Conservation (phyloP, 2,888 invertebrate species). For the Cryptophagus acutangulus region DNA sequence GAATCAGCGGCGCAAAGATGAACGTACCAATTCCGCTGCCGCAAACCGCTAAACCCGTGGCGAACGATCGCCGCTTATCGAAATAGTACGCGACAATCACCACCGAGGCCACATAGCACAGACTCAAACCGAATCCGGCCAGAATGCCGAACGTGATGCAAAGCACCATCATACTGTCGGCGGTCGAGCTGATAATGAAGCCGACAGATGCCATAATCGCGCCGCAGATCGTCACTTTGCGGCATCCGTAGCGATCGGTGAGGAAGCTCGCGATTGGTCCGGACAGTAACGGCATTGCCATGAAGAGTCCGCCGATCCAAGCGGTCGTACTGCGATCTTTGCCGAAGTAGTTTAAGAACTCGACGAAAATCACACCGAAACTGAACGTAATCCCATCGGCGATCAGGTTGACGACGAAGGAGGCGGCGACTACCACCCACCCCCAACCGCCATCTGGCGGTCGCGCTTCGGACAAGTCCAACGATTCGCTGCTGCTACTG, state of each 20-base stretch:
- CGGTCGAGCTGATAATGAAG: constrained; percentile 71
- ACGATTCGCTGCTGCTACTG: constrained; percentile 58
- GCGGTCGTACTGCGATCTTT: constrained; percentile 83
- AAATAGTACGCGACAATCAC: constrained; percentile 89
- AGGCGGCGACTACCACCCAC: constrained; percentile 86
- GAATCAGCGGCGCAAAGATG: constrained; percentile 76
- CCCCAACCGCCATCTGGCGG: constrained; percentile 90
- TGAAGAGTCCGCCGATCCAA: constrained; percentile 85
- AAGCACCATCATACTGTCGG: constrained; percentile 70
- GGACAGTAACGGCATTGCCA: constrained; percentile 83
- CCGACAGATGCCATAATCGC: constrained; percentile 70
- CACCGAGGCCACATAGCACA: constrained; percentile 86
- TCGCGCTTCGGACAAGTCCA: constrained; percentile 61
- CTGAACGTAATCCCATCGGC: constrained; percentile 91
- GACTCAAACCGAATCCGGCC: constrained; percentile 77
- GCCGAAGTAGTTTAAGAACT: constrained; percentile 79
- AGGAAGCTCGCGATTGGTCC: constrained; percentile 81
- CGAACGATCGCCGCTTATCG: constrained; percentile 76
- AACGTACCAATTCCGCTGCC: constrained; percentile 87
- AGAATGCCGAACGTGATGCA: constrained; percentile 79
- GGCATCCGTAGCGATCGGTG: constrained; percentile 78
- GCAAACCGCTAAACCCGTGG: constrained; percentile 81
- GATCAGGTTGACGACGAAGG: constrained; percentile 84
- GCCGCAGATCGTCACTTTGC: constrained; percentile 72
- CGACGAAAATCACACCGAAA: constrained; percentile 84